Conservation (phyloP, 2,797 vertebrate species). For the Cephalopachus bancanus region DNA sequence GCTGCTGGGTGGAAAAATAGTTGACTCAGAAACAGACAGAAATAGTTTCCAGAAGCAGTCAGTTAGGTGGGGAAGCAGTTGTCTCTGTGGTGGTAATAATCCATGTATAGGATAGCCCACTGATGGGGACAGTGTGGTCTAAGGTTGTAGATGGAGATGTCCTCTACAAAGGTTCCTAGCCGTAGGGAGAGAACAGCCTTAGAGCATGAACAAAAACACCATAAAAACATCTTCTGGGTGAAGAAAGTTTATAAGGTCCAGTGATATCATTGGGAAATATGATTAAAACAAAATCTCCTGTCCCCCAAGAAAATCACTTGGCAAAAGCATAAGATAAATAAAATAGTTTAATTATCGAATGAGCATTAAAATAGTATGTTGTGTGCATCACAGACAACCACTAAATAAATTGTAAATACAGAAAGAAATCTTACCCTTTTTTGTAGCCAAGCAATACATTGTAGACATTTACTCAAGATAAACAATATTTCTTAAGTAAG, state of each 20-base stretch:
- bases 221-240: neutral
- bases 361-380: neutral
- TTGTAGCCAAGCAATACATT: neutral
- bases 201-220: neutral
- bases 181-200: neutral
- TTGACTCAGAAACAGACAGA: neutral
- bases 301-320: neutral
- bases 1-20: neutral
- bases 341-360: neutral
- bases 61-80: neutral
- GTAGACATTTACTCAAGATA: neutral
- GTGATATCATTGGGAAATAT: neutral
- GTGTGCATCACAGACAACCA: neutral
- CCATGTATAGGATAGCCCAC: neutral
- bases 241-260: neutral
- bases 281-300: neutral
- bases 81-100: neutral
- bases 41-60: neutral
- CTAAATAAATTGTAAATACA: neutral
- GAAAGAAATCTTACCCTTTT: neutral
- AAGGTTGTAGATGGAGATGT: neutral
- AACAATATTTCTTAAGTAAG: neutral
- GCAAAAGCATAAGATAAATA: neutral
- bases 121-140: neutral
- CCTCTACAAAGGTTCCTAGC: neutral